Conservation (phyloP, 2,113 vertebrate species). For the Tachysurus fulvidraco region DNA sequence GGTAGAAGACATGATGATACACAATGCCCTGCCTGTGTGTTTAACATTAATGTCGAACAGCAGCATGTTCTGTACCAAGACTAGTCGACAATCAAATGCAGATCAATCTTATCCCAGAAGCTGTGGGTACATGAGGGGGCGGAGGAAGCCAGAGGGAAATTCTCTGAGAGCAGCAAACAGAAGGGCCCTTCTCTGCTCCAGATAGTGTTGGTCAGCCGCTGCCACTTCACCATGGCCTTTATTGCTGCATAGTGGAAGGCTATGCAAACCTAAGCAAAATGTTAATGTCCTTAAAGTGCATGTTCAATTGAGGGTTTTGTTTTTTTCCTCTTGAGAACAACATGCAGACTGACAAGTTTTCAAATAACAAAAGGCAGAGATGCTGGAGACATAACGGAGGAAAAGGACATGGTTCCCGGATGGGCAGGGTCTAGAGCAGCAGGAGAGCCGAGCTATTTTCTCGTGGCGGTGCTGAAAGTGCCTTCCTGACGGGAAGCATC, state of each 20-base stretch:
- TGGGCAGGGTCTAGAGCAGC: conserved; percentile 45
- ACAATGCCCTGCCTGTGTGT: background rate
- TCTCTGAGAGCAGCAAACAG: conserved; percentile 39
- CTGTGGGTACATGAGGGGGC: conserved; percentile 29
- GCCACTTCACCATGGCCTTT: conserved; percentile 18
- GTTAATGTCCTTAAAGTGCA: conserved; percentile 32
- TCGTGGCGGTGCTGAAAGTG: conserved; percentile 55
- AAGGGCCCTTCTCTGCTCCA: conserved; percentile 40
- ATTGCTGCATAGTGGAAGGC: conserved; percentile 9
- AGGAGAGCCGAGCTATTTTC: conserved; percentile 26
- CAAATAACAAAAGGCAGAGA: background rate
- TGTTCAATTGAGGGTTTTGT: conserved; percentile 37
- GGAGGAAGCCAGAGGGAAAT: conserved; percentile 44
- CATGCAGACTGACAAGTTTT: background rate
- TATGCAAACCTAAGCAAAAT: conserved; percentile 46
- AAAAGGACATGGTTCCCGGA: conserved; percentile 8
- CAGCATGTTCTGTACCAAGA: conserved; percentile 13
- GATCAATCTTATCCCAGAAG: conserved; percentile 17
- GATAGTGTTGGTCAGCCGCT: conserved; percentile 22
- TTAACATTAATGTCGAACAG: conserved; percentile 6
- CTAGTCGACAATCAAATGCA: conserved; percentile 35
- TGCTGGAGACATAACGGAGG: background rate
- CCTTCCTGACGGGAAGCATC: conserved; percentile 55
- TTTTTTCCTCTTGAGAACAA: conserved; percentile 8
- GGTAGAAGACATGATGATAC: background rate